These are phyloP conservation scores for Phymorhynchus buccinoides DNA, from an alignment of 1,140 invertebrate species.

Conservation along the genomic window DNA sequence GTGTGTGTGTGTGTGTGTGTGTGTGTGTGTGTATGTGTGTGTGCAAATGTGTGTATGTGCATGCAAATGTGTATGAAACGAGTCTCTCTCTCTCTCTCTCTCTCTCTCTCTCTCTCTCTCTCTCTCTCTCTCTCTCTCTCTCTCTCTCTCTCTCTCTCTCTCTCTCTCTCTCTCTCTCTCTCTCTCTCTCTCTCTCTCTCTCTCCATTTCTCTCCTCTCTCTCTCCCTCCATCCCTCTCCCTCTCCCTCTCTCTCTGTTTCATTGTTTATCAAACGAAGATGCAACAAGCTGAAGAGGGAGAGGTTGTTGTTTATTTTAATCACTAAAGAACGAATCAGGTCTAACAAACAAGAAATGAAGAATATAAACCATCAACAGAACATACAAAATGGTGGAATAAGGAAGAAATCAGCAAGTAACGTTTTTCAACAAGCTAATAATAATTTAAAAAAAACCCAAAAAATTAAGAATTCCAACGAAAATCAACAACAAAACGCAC, in stretches of 20 bases:
- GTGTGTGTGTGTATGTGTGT: not conserved
- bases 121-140: not conserved
- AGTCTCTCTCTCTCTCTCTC: not conserved
- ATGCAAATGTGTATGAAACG: not conserved
- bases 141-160: not conserved
- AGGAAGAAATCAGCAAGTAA: no score
- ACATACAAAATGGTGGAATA: no score
- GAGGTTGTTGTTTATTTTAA: no score
- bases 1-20: not conserved
- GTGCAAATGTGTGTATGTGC: not conserved
- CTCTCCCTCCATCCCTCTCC: no score
- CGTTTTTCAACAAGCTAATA: no score
- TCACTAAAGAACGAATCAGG: no score
- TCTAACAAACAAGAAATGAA: no score
- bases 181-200: constrained; percentile 9
- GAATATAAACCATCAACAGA: no score
- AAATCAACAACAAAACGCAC: no score
- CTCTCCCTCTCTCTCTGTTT: not conserved
- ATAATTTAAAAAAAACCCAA: no score
- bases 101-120: not conserved
- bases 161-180: not conserved
- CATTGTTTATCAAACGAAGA: not conserved
- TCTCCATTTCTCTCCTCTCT: not conserved
- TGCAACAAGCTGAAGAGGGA: no score
- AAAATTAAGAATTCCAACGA: no score